phyloP scores from a whole-genome alignment of 2,888 invertebrate species.

The Dusona sp. region DNA sequence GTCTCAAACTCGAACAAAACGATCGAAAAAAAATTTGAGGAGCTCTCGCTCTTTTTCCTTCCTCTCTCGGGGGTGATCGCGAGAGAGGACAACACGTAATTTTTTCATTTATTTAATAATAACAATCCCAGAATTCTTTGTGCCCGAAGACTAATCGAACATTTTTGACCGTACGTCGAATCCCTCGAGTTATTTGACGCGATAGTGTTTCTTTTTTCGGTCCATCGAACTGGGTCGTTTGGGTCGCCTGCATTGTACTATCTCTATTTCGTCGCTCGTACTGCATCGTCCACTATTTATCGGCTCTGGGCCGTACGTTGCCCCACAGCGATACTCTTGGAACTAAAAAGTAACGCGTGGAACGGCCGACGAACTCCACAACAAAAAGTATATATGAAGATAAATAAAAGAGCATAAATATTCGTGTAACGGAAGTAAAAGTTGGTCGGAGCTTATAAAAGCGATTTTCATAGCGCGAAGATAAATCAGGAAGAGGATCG shows the following conservation, averaged over 20 bases:
- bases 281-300: constrained; percentile 7
- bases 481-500: neutral
- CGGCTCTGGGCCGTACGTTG: neutral
- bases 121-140: neutral
- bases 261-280: constrained; percentile 1
- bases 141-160: neutral
- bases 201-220: constrained; percentile 19
- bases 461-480: neutral
- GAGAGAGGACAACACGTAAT: constrained; percentile 19
- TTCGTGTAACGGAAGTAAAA: neutral
- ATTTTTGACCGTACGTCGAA: neutral
- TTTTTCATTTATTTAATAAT: neutral
- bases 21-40: constrained; percentile 7
- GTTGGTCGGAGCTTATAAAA: too few relatives aligned
- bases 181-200: neutral
- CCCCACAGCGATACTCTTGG: neutral
- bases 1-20: neutral
- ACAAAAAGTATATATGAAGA: neutral
- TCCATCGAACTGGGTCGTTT: constrained; percentile 41
- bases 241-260: constrained; percentile 12
- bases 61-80: constrained; percentile 18
- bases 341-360: neutral
- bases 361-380: neutral
- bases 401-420: neutral
- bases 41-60: neutral